Percentiles rank a stretch among this genome's conserved stretches.
Evolutionary conservation across 2,888 invertebrate species (phyloP).

Genomic region (Xylophagus ater): DNA sequence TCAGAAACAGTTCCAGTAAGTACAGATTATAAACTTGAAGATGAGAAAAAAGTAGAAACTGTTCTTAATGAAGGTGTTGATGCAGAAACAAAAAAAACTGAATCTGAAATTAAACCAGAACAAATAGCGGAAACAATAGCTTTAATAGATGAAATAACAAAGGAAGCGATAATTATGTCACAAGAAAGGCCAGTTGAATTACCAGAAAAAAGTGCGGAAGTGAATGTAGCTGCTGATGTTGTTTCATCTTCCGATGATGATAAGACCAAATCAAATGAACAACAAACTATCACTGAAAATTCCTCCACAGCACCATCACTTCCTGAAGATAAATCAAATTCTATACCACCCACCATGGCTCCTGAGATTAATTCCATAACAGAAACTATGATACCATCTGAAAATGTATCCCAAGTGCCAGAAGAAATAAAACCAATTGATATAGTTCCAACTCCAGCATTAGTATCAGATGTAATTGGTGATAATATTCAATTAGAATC

Average conservation of each 20-base stretch:
- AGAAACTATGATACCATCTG: too few relatives aligned
- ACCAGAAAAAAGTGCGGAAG: background rate
- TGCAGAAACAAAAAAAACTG: slow-evolving; percentile 1
- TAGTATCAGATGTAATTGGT: background rate
- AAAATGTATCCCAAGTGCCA: too few relatives aligned
- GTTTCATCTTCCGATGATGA: background rate
- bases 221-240: background rate
- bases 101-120: slow-evolving; percentile 12
- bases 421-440: too few relatives aligned
- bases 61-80: background rate
- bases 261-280: slow-evolving; percentile 1
- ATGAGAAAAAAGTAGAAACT: background rate
- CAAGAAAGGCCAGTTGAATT: slow-evolving; percentile 2
- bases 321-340: slow-evolving; percentile 10
- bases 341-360: background rate
- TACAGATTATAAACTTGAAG: background rate
- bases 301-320: slow-evolving; percentile 12
- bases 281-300: slow-evolving; percentile 2
- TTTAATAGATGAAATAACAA: slow-evolving; percentile 16
- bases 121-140: slow-evolving; percentile 17
- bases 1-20: background rate
- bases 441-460: too few relatives aligned
- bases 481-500: background rate
- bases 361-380: background rate
- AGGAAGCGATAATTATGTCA: slow-evolving; percentile 10